These are phyloP conservation scores for Thymelicus lineola DNA, from an alignment of 2,888 invertebrate species.

Conservation along the genomic window DNA sequence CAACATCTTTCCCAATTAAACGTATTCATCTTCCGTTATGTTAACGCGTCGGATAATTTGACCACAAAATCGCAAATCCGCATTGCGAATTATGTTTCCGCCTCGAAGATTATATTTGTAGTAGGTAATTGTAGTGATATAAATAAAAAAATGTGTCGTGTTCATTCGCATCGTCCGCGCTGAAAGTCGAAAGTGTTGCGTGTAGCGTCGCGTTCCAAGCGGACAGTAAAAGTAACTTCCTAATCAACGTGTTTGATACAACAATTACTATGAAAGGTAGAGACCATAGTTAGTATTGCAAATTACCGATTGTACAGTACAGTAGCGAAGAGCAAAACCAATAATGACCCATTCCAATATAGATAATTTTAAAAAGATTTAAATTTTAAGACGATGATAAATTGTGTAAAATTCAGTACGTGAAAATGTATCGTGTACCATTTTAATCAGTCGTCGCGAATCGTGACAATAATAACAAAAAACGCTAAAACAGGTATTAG, in stretches of 20 bases:
- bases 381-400: too few relatives aligned
- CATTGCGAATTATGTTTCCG: neutral
- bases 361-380: too few relatives aligned
- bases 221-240: slow-evolving; percentile 79
- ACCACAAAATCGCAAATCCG: slow-evolving; percentile 13
- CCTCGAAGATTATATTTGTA: slow-evolving; percentile 16
- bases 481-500: too few relatives aligned
- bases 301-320: neutral
- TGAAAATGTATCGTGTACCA: too few relatives aligned
- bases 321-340: too few relatives aligned
- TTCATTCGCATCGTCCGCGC: slow-evolving; percentile 42
- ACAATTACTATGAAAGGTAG: slow-evolving; percentile 51
- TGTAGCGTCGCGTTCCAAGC: slow-evolving; percentile 64
- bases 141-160: slow-evolving; percentile 45
- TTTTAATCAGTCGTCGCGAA: too few relatives aligned
- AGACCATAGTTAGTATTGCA: neutral
- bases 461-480: too few relatives aligned
- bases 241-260: slow-evolving; percentile 59
- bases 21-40: slow-evolving; percentile 1
- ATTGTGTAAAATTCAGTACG: too few relatives aligned
- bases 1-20: neutral
- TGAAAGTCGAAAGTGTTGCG: slow-evolving; percentile 82
- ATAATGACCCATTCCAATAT: too few relatives aligned
- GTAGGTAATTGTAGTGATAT: slow-evolving; percentile 14
- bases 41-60: slow-evolving; percentile 6